These are phyloP conservation scores for Alfaro cultratus DNA, from an alignment of 2,797 vertebrate species.

Conservation along the genomic window DNA sequence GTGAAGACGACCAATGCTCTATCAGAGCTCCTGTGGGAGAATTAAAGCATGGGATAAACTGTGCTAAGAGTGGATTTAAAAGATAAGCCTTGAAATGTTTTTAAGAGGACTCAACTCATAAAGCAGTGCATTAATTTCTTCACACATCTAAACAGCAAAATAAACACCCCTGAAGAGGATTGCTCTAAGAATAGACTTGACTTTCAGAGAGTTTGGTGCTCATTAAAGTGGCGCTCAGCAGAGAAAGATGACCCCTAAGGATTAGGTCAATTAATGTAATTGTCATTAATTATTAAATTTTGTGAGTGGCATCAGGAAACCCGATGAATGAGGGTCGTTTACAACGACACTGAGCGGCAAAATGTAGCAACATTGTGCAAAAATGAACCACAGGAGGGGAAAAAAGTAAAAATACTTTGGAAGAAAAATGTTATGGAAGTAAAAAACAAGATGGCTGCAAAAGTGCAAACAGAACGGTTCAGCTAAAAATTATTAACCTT, in stretches of 20 bases:
- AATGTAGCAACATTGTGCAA: background rate
- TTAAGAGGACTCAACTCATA: slow-evolving; percentile 68
- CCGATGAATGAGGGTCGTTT: slow-evolving; percentile 30
- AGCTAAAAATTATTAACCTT: background rate
- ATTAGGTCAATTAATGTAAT: slow-evolving; percentile 40
- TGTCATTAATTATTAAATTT: slow-evolving; percentile 46
- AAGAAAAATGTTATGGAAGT: background rate
- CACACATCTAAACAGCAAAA: slow-evolving; percentile 39
- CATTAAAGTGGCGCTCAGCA: slow-evolving; percentile 23
- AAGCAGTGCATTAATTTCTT: slow-evolving; percentile 59
- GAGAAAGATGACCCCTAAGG: slow-evolving; percentile 31
- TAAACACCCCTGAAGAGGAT: slow-evolving; percentile 28
- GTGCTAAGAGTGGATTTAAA: slow-evolving; percentile 76
- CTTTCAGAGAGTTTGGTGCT: slow-evolving; percentile 12
- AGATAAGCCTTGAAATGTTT: slow-evolving; percentile 76
- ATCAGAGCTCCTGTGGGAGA: slow-evolving; percentile 56
- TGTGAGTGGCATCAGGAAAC: slow-evolving; percentile 31
- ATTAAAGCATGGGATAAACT: slow-evolving; percentile 74
- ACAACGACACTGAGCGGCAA: background rate
- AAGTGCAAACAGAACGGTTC: background rate
- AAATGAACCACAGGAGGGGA: background rate
- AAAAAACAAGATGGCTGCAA: background rate
- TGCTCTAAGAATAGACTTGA: slow-evolving; percentile 3
- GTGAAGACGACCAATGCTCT: slow-evolving; percentile 14
- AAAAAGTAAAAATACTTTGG: background rate